Percentiles rank a stretch among this genome's conserved stretches.
Conservation (phyloP, 2,797 vertebrate genomes). For the Echeneis naucrates region DNA sequence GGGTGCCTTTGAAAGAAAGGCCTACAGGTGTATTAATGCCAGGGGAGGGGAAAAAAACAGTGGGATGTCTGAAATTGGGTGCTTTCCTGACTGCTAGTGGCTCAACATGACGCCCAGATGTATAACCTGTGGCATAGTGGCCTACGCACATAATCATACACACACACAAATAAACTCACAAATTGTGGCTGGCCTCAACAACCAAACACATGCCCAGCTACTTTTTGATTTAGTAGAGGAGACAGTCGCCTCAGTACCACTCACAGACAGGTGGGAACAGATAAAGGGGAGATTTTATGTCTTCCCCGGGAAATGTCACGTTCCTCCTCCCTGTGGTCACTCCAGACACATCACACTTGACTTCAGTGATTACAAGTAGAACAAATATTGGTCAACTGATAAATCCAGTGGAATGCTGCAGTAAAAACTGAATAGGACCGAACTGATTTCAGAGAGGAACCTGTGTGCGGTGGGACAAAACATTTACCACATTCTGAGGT, state of each 20-base stretch:
- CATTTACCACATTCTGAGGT: constrained; percentile 49
- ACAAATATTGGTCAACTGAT: constrained; percentile 81
- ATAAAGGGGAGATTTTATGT: constrained; percentile 46
- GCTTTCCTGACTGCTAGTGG: constrained; percentile 70
- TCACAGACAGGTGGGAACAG: constrained; percentile 36
- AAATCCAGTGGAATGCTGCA: constrained; percentile 74
- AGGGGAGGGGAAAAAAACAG: constrained; percentile 59
- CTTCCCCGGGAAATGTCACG: constrained; percentile 35
- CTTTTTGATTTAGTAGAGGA: constrained; percentile 49
- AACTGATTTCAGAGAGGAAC: constrained; percentile 49
- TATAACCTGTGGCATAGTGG: constrained; percentile 54
- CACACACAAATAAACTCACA: constrained; percentile 10
- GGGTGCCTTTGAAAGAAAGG: constrained; percentile 81
- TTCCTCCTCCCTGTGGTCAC: constrained; percentile 51
- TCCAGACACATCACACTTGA: constrained; percentile 61
- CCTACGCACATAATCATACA: constrained; percentile 16
- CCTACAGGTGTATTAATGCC: constrained; percentile 80
- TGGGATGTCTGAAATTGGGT: constrained; percentile 67
- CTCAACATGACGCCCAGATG: constrained; percentile 42
- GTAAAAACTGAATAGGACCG: constrained; percentile 50
- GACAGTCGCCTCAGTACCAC: constrained; percentile 20
- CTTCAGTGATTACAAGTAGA: constrained; percentile 71
- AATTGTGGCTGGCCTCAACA: constrained; percentile 21
- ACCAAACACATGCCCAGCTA: constrained; percentile 60
- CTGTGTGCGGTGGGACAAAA: constrained; percentile 32